A percentile compares a stretch with the other conserved stretches of the same genome.
These are phyloP conservation scores for Phyto melanocephala DNA, from an alignment of 2,888 invertebrate genomes.

Conservation along the genomic window DNA sequence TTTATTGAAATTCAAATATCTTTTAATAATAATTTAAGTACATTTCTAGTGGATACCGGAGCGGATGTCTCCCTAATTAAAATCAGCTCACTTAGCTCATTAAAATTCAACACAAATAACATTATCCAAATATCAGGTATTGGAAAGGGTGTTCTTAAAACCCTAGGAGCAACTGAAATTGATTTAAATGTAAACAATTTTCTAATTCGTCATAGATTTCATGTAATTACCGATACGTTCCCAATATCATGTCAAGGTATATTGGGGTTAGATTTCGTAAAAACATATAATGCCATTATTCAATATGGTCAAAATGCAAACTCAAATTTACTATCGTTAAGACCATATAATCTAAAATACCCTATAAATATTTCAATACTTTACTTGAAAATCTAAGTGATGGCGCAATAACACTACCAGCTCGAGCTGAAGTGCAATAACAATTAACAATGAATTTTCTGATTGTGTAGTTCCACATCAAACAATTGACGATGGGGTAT, in stretches of 20 bases:
- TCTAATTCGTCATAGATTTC: too few species aligned
- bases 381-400: neutral
- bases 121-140: constrained; percentile 6
- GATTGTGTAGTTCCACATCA: too few species aligned
- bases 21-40: neutral
- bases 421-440: neutral
- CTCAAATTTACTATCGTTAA: neutral
- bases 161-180: neutral
- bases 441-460: too few species aligned
- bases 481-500: too few species aligned
- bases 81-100: neutral
- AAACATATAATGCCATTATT: neutral
- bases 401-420: neutral
- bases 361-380: neutral
- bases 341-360: neutral
- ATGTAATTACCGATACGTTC: neutral
- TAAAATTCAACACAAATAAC: neutral
- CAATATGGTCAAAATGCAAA: neutral
- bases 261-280: neutral
- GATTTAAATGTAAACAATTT: neutral
- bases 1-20: neutral
- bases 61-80: neutral
- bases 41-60: neutral
- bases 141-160: neutral
- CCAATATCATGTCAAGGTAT: neutral